Evolutionary conservation across 2,113 vertebrate genomes (phyloP).

Genomic region (Piprites chloris): DNA sequence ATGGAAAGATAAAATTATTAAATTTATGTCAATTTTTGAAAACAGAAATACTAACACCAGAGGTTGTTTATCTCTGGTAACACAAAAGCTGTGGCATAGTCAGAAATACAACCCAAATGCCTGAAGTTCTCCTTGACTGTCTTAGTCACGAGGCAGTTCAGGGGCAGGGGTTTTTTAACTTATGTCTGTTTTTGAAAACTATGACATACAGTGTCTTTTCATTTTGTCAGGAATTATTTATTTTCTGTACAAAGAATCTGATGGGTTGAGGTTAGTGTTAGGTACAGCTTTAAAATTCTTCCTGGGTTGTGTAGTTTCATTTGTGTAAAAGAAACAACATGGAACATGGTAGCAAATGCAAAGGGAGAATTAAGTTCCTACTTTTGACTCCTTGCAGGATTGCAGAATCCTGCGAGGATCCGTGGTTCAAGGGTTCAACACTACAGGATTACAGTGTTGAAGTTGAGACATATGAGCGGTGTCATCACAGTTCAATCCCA

Average conservation of each 20-base stretch:
- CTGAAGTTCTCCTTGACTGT: neutral
- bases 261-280: neutral
- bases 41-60: neutral
- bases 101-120: neutral
- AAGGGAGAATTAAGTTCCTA: neutral
- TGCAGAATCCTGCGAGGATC: neutral
- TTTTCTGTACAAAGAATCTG: neutral
- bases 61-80: neutral
- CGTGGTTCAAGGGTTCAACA: neutral
- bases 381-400: neutral
- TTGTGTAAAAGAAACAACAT: neutral
- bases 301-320: neutral
- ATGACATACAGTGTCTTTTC: neutral
- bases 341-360: neutral
- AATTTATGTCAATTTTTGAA: neutral
- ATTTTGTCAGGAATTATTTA: neutral
- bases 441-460: neutral
- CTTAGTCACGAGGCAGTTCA: neutral
- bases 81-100: neutral
- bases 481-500: neutral
- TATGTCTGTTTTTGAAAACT: neutral
- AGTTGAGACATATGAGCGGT: neutral
- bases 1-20: neutral
- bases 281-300: neutral
- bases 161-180: neutral